These are phyloP conservation scores for Neocrepidodera transversa DNA, from an alignment of 2,888 invertebrate genomes.

Conservation along the genomic window DNA sequence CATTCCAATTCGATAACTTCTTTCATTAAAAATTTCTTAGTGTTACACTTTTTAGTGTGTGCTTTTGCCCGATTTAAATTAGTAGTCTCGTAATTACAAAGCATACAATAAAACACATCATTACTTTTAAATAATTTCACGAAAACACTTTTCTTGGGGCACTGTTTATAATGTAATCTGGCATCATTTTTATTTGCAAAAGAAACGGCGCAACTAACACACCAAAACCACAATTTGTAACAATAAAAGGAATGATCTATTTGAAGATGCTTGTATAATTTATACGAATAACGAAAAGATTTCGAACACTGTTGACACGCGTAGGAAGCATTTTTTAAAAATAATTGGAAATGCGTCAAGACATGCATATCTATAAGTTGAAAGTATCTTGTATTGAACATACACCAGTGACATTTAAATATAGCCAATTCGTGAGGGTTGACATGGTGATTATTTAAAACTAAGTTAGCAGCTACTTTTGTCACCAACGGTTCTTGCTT, in stretches of 20 bases:
- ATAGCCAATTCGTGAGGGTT: slow-evolving; percentile 7
- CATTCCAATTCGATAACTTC: not conserved
- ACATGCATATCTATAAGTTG: slow-evolving; percentile 4
- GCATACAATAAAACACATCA: slow-evolving; percentile 19
- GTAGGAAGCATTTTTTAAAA: not conserved
- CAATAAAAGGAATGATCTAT: not conserved
- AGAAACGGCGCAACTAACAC: slow-evolving; percentile 10
- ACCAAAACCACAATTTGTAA: slow-evolving; percentile 16
- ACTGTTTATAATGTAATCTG: not conserved
- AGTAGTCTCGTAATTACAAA: slow-evolving; percentile 15
- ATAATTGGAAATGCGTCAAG: not conserved
- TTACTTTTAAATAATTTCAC: slow-evolving; percentile 23
- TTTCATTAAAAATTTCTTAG: not conserved
- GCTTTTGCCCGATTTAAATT: not conserved
- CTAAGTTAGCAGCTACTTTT: not conserved
- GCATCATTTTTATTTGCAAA: not conserved
- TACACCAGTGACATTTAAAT: slow-evolving; percentile 17
- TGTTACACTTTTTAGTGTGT: slow-evolving; percentile 8
- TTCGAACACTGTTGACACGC: not conserved
- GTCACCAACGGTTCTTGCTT: not conserved
- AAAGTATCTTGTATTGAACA: slow-evolving; percentile 14
- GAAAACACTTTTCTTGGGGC: not conserved
- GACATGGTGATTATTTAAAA: not conserved
- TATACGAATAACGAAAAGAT: too few species aligned
- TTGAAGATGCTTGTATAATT: not conserved